Conservation (phyloP, 2,113 vertebrate genomes). For the Bubo bubo region DNA sequence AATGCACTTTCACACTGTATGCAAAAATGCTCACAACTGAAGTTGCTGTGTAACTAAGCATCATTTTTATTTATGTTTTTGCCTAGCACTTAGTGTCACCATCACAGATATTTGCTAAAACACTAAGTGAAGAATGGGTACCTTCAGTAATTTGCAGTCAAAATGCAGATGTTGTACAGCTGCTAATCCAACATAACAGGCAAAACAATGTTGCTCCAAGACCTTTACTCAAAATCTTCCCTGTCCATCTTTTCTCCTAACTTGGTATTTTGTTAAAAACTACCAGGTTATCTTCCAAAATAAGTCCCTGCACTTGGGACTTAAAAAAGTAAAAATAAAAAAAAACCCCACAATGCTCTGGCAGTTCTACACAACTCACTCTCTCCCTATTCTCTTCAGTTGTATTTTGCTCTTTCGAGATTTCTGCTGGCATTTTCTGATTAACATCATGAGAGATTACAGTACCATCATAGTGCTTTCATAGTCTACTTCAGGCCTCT, state of each 20-base stretch:
- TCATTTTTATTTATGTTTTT: neutral
- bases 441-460: neutral
- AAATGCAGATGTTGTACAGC: neutral
- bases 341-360: neutral
- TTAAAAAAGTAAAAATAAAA: neutral
- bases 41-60: neutral
- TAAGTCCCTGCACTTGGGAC: neutral
- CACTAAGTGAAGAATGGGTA: fast-evolving
- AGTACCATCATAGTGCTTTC: neutral
- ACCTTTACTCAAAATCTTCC: neutral
- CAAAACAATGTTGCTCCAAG: neutral
- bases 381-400: neutral
- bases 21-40: neutral
- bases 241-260: neutral
- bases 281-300: neutral
- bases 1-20: neutral
- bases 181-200: neutral
- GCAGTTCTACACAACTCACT: neutral
- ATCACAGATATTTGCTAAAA: neutral
- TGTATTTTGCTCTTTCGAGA: neutral
- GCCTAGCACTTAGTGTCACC: neutral
- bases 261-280: neutral
- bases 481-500: neutral
- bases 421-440: neutral
- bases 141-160: neutral